These are phyloP conservation scores for Matsumurasca onukii DNA, from an alignment of 1,140 invertebrate species.

Conservation along the genomic window DNA sequence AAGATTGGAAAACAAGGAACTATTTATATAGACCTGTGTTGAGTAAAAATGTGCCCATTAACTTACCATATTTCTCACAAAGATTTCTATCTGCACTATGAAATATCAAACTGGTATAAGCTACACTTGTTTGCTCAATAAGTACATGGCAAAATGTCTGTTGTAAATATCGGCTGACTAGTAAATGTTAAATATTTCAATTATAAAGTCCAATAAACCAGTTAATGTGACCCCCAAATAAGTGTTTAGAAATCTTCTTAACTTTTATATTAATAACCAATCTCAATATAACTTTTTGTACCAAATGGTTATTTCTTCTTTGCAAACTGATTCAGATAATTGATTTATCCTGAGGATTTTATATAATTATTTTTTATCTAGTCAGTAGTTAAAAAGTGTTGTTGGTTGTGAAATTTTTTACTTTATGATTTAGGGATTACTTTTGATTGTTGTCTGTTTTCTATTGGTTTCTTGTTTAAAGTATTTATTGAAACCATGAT, in stretches of 20 bases:
- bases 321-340: not conserved
- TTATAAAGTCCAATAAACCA: constrained; percentile 4
- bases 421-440: not conserved
- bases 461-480: not conserved
- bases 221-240: constrained; percentile 16
- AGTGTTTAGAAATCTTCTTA: constrained; percentile 16
- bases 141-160: constrained; percentile 16
- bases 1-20: too few species aligned
- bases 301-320: constrained; percentile 17
- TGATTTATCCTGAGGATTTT: not conserved
- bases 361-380: not conserved
- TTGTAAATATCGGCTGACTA: not conserved
- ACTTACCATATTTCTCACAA: too few species aligned
- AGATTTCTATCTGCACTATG: too few species aligned
- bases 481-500: not conserved
- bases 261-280: constrained; percentile 19
- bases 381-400: not conserved
- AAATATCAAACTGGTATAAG: too few species aligned
- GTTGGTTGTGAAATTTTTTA: not conserved
- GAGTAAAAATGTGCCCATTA: too few species aligned
- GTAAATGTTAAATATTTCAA: constrained; percentile 22
- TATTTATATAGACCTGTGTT: too few species aligned
- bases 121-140: too few species aligned
- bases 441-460: not conserved
- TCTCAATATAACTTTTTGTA: constrained; percentile 11